Percentiles rank a stretch among this genome's conserved stretches.
Evolutionary conservation across 2,888 invertebrate species (phyloP).

Genomic region (Synanthedon myopaeformis): DNA sequence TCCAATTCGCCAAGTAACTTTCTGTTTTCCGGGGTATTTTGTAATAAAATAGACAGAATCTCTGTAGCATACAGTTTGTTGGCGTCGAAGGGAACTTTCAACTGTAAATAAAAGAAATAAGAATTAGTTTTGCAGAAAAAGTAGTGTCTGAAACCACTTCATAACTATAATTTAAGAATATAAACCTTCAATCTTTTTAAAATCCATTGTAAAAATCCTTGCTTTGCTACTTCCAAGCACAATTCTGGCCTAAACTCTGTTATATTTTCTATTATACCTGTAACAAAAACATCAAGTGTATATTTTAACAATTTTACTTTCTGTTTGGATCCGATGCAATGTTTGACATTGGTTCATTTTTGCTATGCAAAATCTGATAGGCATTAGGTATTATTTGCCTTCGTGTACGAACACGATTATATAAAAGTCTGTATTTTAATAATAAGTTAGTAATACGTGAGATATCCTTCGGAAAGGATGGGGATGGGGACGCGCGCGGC

Average conservation of each 20-base stretch:
- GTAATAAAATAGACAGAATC: slow-evolving; percentile 93
- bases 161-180: neutral
- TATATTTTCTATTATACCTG: slow-evolving; percentile 94
- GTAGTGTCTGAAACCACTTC: neutral
- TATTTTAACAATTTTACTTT: too few relatives aligned
- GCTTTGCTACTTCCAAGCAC: slow-evolving; percentile 86
- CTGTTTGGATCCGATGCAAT: too few relatives aligned
- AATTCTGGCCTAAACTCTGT: slow-evolving; percentile 90
- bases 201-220: slow-evolving; percentile 93
- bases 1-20: slow-evolving; percentile 89
- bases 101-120: slow-evolving; percentile 20
- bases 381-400: too few relatives aligned
- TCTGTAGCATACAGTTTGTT: slow-evolving; percentile 97
- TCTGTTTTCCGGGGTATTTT: slow-evolving; percentile 87
- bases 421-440: too few relatives aligned
- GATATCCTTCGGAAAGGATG: too few relatives aligned
- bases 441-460: too few relatives aligned
- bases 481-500: too few relatives aligned
- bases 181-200: slow-evolving; percentile 84
- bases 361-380: too few relatives aligned
- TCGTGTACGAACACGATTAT: too few relatives aligned
- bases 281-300: slow-evolving; percentile 10
- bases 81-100: slow-evolving; percentile 91
- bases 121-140: neutral
- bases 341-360: too few relatives aligned